phyloP scores from a whole-genome alignment of 2,113 vertebrate species.

The Dicrurus megarhynchus region DNA sequence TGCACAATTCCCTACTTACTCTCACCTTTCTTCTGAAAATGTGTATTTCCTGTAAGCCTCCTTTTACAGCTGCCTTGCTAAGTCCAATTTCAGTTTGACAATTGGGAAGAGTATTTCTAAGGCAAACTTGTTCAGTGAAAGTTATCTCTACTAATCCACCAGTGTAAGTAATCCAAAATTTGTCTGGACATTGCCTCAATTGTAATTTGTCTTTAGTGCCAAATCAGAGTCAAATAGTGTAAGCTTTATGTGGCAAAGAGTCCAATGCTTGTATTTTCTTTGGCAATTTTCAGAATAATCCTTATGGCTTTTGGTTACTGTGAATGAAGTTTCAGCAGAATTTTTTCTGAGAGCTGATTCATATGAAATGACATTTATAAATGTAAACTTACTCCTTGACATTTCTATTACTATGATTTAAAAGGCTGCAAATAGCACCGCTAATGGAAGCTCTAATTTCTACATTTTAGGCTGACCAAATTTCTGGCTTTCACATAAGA shows the following conservation, averaged over 20 bases:
- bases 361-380: neutral
- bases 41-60: neutral
- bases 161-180: neutral
- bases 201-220: neutral
- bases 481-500: constrained; percentile 96
- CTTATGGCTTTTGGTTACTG: neutral
- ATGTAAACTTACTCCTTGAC: neutral
- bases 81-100: neutral
- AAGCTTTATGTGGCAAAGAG: neutral
- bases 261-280: neutral
- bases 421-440: neutral
- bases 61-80: neutral
- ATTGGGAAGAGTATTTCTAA: neutral
- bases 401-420: neutral
- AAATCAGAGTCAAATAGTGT: neutral
- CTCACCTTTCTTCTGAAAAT: neutral
- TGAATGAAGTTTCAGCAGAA: neutral
- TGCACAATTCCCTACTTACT: neutral
- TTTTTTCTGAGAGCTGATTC: neutral
- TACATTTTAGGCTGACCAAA: constrained; percentile 89
- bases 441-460: constrained; percentile 47
- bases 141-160: neutral
- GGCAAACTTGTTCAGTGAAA: neutral
- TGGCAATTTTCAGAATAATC: neutral
- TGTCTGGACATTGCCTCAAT: neutral